These are phyloP conservation scores for Montipora capricornis DNA, from an alignment of 64 coral and sea anemone genomes.

Conservation along the genomic window DNA sequence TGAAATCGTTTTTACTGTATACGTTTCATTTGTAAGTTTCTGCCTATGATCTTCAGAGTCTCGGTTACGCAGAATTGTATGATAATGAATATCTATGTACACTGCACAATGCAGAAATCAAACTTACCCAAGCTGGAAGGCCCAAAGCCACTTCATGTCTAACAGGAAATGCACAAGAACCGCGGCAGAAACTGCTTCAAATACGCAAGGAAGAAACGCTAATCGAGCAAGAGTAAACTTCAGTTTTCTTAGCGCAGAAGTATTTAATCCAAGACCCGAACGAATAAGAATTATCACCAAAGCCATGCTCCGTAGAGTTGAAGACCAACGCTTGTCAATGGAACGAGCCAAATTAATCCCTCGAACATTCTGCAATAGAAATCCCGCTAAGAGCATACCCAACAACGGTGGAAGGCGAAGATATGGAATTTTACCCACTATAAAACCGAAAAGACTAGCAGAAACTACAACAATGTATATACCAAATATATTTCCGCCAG, in stretches of 20 bases:
- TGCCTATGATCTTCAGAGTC: too few relatives aligned
- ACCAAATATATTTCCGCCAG: constrained; percentile 94
- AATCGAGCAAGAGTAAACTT: constrained; percentile 85
- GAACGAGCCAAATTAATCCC: constrained; percentile 78
- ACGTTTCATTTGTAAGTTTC: too few relatives aligned
- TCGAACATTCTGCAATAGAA: constrained; percentile 85
- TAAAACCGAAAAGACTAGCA: constrained; percentile 79
- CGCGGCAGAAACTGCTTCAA: constrained; percentile 80
- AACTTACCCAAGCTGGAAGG: constrained; percentile 94
- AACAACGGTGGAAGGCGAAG: constrained; percentile 80
- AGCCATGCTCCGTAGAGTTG: constrained; percentile 85
- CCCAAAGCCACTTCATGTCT: constrained; percentile 89
- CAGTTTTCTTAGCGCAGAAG: constrained; percentile 77
- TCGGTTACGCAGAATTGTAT: too few relatives aligned
- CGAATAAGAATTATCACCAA: constrained; percentile 90
- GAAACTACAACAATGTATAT: constrained; percentile 83
- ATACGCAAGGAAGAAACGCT: constrained; percentile 85
- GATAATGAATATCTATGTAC: too few relatives aligned
- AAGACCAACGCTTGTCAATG: constrained; percentile 95
- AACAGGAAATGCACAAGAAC: constrained; percentile 79
- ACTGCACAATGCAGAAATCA: background rate
- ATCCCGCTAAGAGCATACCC: constrained; percentile 92
- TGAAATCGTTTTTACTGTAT: too few relatives aligned
- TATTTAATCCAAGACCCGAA: constrained; percentile 93
- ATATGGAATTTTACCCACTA: constrained; percentile 72